Evolutionary conservation across 2,113 vertebrate species (phyloP).

Genomic region (Oreochromis spilurus): DNA sequence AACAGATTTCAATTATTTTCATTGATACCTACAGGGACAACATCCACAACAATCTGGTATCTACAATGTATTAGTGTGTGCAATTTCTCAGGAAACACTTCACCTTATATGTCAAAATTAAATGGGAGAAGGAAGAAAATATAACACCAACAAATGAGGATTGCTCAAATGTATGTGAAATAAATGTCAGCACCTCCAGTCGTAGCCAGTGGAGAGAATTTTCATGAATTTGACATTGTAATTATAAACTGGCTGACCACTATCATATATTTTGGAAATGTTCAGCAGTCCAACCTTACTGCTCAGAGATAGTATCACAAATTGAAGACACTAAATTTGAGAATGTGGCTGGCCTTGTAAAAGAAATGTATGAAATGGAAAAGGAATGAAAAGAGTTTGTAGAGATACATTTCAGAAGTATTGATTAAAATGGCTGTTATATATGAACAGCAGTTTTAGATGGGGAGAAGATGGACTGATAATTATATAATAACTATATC

Average conservation of each 20-base stretch:
- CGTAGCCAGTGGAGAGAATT: not conserved
- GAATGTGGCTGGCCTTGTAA: not conserved
- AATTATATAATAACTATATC: not conserved
- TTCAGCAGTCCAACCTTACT: not conserved
- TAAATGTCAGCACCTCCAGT: not conserved
- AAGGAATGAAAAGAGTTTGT: not conserved
- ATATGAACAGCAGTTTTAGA: not conserved
- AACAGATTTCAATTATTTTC: not conserved
- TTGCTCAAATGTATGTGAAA: not conserved
- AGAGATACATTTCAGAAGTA: not conserved
- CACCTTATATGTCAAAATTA: not conserved
- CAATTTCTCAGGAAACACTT: not conserved
- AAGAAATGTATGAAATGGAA: not conserved
- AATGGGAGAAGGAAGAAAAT: not conserved
- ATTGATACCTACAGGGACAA: not conserved
- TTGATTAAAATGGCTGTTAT: not conserved
- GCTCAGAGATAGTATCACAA: not conserved
- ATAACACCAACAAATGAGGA: not conserved
- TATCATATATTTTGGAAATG: not conserved
- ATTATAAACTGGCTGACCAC: not conserved
- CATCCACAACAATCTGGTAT: not conserved
- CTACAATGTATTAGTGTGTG: not conserved
- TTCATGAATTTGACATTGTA: not conserved
- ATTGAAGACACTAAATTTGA: not conserved
- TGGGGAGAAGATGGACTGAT: not conserved